Evolutionary conservation across 2,888 invertebrate genomes (phyloP).

Genomic region (Caenorhabditis drosophilae): DNA sequence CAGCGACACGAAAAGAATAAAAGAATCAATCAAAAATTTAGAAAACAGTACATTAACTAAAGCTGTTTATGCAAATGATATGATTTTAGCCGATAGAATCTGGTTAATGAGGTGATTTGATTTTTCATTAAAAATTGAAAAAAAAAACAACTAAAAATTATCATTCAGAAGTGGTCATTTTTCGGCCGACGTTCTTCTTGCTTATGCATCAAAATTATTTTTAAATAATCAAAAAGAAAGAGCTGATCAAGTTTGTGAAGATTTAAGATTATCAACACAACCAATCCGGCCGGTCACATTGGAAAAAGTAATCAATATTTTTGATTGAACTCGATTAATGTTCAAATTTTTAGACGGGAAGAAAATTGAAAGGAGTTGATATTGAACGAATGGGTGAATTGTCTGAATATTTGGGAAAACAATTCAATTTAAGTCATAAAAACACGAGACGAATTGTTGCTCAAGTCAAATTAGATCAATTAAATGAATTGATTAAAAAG

Average conservation of each 20-base stretch:
- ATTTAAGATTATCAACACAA: constrained; percentile 23
- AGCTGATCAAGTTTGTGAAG: constrained; percentile 36
- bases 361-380: constrained; percentile 25
- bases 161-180: constrained; percentile 9
- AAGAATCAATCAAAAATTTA: constrained; percentile 1
- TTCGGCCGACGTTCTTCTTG: constrained; percentile 19
- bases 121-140: constrained; percentile 1
- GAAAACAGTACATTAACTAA: constrained; percentile 7
- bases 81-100: constrained; percentile 32
- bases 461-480: constrained; percentile 25
- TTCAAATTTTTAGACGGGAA: constrained; percentile 6
- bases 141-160: background rate
- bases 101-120: constrained; percentile 27
- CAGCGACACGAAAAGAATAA: background rate
- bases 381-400: constrained; percentile 18
- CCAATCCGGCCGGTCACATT: constrained; percentile 21
- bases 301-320: constrained; percentile 22
- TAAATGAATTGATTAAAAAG: constrained; percentile 21
- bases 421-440: constrained; percentile 16
- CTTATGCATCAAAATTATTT: constrained; percentile 29
- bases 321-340: no score
- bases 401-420: constrained; percentile 22
- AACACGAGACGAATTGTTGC: constrained; percentile 19
- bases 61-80: constrained; percentile 14
- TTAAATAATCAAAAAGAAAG: constrained; percentile 20